Percentiles rank a stretch among this genome's conserved stretches.
phyloP scores from a whole-genome alignment of 2,888 invertebrate species.

The Latheticus oryzae region DNA sequence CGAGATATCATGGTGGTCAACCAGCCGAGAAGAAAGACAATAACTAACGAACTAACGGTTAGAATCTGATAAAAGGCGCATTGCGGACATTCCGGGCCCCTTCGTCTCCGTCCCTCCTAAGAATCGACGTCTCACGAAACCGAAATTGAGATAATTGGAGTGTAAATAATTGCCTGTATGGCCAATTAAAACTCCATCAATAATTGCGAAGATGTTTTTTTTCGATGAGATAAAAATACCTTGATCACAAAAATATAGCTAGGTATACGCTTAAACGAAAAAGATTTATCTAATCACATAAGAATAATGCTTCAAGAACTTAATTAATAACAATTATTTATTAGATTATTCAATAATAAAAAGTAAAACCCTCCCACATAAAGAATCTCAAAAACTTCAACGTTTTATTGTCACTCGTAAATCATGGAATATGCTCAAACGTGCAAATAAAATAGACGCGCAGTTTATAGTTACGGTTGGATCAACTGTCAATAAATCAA shows the following conservation, averaged over 20 bases:
- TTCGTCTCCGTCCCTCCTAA: conserved; percentile 4
- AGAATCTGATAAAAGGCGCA: conserved; percentile 60
- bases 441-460: conserved; percentile 17
- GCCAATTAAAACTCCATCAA: conserved; percentile 26
- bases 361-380: neutral
- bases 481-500: conserved; percentile 24
- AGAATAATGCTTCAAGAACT: no score
- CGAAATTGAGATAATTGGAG: conserved; percentile 51
- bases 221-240: no score
- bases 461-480: conserved; percentile 19
- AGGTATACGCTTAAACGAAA: no score
- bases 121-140: no score
- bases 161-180: conserved; percentile 51
- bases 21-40: conserved; percentile 59
- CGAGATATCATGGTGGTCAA: conserved; percentile 58
- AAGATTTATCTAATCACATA: no score
- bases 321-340: no score
- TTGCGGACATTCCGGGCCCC: conserved; percentile 55
- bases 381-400: neutral
- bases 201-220: conserved; percentile 1
- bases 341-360: neutral
- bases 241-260: no score
- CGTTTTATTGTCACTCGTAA: conserved; percentile 30
- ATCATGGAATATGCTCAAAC: conserved; percentile 26
- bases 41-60: conserved; percentile 61